These are phyloP conservation scores for Drosophila pullipes DNA, from an alignment of 2,888 invertebrate species.

Conservation along the genomic window DNA sequence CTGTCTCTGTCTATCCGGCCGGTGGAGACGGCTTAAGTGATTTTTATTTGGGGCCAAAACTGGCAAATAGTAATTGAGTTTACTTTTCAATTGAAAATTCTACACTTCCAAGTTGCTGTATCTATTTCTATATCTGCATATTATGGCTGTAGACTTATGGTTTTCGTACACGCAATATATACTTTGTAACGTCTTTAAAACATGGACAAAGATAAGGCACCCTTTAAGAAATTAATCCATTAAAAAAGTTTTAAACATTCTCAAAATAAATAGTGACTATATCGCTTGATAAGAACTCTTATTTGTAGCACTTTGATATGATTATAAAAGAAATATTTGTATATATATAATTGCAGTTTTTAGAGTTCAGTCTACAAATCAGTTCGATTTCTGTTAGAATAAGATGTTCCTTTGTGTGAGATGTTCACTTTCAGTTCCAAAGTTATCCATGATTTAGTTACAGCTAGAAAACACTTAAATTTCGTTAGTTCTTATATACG, in stretches of 20 bases:
- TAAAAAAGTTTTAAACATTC: too few relatives aligned
- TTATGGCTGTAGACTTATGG: background rate
- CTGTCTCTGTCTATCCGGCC: background rate
- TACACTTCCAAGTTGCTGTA: background rate
- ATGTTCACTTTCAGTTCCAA: background rate
- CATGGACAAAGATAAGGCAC: background rate
- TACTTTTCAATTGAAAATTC: conserved; percentile 32
- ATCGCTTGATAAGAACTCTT: background rate
- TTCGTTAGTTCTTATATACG: background rate
- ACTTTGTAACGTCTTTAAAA: background rate
- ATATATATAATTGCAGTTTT: background rate
- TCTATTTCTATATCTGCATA: background rate
- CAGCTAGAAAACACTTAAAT: background rate
- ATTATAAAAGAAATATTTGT: background rate
- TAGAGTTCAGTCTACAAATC: background rate
- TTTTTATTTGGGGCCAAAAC: conserved; percentile 22
- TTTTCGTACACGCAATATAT: background rate
- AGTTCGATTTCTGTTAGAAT: background rate
- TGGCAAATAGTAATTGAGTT: conserved; percentile 34
- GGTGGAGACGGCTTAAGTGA: conserved; percentile 44
- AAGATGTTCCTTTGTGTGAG: background rate
- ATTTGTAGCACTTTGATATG: background rate
- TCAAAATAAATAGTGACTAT: background rate
- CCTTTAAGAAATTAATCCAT: background rate
- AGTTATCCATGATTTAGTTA: background rate